Evolutionary conservation across 2,113 vertebrate species (phyloP), one percentile per base, ranked within the genome.

Genomic region (Chionodraco myersi): DNA sequence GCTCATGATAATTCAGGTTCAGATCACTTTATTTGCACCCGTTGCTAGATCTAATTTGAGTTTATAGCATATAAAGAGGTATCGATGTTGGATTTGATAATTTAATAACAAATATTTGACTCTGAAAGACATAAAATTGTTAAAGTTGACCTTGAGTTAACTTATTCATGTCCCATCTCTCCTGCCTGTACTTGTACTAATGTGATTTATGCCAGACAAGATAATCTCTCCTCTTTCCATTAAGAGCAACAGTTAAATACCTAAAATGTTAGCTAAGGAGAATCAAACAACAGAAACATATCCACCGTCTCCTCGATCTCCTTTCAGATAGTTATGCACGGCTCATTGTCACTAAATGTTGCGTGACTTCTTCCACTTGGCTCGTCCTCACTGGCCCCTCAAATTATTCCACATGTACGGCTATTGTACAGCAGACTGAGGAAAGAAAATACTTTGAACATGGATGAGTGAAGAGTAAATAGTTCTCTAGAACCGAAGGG

Each of bases 271-370:
- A 72, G 52, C 10, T 73, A n/a, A 12, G 12, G 14, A 36, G 47
- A 12, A 14, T 49, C 15, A 54, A 48, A n/a, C 16, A 30, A 14
- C 18, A 36, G 62, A 49, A 48, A 57, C 52, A 45, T 44, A 66
- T 62, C 30, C 44, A 5, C 23, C 13, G 30, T 70, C 62, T 64
- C 61, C 26, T 77, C 48, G 0, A 14, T 59, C 70, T 56, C 79
- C 44, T 73, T 75, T 74, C 68, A 66, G 74, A 54, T 13, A 57
- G 30, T 54, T 48, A 14, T 77, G 53, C 82, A 85, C n/a, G 87
- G 82, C 84, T 89, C 87, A 82, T 83, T 89, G 85, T 89, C 79
- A 75, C 77, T 79, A 87, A 91, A 90, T 86, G 83, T 89, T 85
- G 80, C 86, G 82, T 90, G 88, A 87, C 91, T 86, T 73, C 86